These are phyloP conservation scores for Puntigrus tetrazona DNA, from an alignment of 2,113 vertebrate genomes.

Conservation along the genomic window DNA sequence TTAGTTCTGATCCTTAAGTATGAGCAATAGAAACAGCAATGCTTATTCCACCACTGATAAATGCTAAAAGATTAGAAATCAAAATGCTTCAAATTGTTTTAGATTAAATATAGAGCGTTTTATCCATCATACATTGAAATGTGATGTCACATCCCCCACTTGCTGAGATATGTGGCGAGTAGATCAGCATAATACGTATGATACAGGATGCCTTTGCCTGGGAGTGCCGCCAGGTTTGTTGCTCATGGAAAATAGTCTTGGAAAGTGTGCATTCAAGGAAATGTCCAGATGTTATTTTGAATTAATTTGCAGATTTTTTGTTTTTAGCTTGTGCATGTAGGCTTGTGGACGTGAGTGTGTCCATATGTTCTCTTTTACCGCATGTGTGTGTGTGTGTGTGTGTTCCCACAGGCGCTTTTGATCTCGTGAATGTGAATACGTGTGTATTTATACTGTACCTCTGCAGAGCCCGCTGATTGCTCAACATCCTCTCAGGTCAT, in stretches of 20 bases:
- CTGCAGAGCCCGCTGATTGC: constrained; percentile 46
- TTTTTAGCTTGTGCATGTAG: background rate
- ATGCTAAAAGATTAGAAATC: background rate
- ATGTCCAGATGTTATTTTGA: constrained; percentile 13
- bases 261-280: constrained; percentile 13
- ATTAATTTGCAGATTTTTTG: background rate
- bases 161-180: constrained; percentile 5
- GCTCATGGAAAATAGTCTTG: constrained; percentile 32
- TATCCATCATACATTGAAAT: background rate
- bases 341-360: background rate
- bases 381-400: constrained; percentile 19
- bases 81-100: background rate
- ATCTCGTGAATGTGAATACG: background rate
- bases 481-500: constrained; percentile 59
- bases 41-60: background rate
- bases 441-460: constrained; percentile 41
- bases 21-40: background rate
- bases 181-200: constrained; percentile 4
- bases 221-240: constrained; percentile 12
- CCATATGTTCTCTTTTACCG: background rate
- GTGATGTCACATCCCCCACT: background rate
- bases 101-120: background rate
- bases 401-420: constrained; percentile 2
- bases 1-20: background rate
- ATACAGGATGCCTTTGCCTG: background rate